phyloP scores from a whole-genome alignment of 2,888 invertebrate species.

The Phasia obesa region DNA sequence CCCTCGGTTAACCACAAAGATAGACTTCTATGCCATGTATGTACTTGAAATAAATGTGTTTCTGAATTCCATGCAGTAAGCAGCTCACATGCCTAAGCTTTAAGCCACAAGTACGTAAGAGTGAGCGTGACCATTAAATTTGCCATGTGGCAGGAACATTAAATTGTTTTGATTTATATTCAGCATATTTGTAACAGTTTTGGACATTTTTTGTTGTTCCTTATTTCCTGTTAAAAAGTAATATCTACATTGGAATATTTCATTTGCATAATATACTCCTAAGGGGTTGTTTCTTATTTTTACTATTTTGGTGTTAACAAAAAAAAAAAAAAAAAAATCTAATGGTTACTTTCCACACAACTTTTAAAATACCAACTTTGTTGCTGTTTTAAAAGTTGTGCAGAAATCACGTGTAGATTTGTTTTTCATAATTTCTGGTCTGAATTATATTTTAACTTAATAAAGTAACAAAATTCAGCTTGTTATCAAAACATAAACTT shows the following conservation, averaged over 20 bases:
- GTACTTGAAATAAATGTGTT: not conserved
- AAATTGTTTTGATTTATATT: slow-evolving; percentile 61
- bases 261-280: not conserved
- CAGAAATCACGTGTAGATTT: no score
- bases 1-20: slow-evolving; percentile 50
- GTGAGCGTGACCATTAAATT: slow-evolving; percentile 43
- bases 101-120: slow-evolving; percentile 22
- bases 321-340: no score
- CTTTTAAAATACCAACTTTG: no score
- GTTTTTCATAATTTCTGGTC: no score
- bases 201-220: not conserved
- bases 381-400: no score
- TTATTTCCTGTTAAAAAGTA: slow-evolving; percentile 12
- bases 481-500: no score
- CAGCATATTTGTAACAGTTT: slow-evolving; percentile 28
- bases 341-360: no score
- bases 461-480: no score
- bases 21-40: slow-evolving; percentile 31
- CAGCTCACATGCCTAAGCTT: not conserved
- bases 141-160: slow-evolving; percentile 58
- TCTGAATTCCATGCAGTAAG: not conserved
- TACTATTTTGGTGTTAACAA: no score
- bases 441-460: no score
- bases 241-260: slow-evolving; percentile 15
- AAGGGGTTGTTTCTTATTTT: not conserved